Percentiles rank a stretch among this genome's conserved stretches.
Conservation (phyloP, 2,888 invertebrate species). For the Apomyelois bistriatella region DNA sequence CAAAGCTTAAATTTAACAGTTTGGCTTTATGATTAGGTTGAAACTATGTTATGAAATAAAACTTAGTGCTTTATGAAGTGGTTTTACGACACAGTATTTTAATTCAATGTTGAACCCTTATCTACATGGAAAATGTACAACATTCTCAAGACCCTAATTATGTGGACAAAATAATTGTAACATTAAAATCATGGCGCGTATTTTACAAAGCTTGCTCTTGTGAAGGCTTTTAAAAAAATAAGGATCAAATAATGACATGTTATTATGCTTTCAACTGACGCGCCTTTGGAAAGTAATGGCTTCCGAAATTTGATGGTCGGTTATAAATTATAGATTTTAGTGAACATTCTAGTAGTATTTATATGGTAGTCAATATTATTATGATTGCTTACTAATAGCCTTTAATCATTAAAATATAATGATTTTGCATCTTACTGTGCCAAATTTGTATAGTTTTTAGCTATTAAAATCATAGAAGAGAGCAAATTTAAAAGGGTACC, state of each 20-base stretch:
- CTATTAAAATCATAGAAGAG: too few species aligned
- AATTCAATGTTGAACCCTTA: neutral
- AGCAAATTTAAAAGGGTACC: too few species aligned
- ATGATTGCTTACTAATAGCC: neutral
- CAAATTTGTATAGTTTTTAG: too few species aligned
- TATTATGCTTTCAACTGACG: conserved; percentile 47
- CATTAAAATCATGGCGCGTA: conserved; percentile 1
- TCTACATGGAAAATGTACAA: neutral
- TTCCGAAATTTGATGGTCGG: conserved; percentile 19
- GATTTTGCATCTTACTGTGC: too few species aligned
- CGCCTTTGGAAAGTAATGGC: conserved; percentile 33
- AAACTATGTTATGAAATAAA: too few species aligned
- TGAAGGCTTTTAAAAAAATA: conserved; percentile 12
- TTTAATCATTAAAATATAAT: neutral
- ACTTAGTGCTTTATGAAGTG: neutral
- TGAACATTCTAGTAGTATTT: conserved; percentile 19
- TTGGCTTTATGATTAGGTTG: too few species aligned
- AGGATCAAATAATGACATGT: conserved; percentile 49
- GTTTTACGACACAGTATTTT: neutral
- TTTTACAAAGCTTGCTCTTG: neutral
- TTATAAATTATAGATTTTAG: conserved; percentile 39
- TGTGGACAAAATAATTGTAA: conserved; percentile 6
- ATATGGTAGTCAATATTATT: conserved; percentile 7
- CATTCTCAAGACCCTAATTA: conserved; percentile 10
- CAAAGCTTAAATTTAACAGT: too few species aligned